Percentiles rank a stretch among this genome's conserved stretches.
phyloP scores from a whole-genome alignment of 2,797 vertebrate species.

The Pangasius mekongensis region DNA sequence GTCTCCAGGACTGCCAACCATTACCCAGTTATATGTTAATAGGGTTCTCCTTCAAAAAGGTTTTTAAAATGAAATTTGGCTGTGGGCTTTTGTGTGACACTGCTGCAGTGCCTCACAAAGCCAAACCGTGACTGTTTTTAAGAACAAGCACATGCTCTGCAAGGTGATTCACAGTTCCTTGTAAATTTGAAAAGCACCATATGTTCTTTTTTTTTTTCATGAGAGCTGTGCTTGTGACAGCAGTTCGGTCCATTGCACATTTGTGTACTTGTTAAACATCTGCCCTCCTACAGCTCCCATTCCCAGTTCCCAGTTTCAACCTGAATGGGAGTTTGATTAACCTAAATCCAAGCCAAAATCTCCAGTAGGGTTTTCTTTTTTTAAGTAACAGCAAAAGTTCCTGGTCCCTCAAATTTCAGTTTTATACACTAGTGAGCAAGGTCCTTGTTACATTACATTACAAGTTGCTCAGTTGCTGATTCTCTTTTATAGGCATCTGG shows the following conservation, averaged over 20 bases:
- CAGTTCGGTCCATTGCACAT: conserved; percentile 61
- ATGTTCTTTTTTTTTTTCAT: conserved; percentile 49
- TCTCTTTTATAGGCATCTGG: not conserved
- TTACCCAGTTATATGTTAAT: conserved; percentile 1
- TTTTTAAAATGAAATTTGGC: conserved; percentile 5
- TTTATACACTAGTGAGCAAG: not conserved
- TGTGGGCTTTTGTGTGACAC: not conserved
- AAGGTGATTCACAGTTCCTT: conserved; percentile 36
- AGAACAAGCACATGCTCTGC: conserved; percentile 8
- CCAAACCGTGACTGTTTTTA: conserved; percentile 23
- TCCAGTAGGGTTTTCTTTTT: not conserved
- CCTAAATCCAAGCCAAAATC: not conserved
- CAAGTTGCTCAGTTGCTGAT: conserved; percentile 1
- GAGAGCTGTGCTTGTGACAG: conserved; percentile 68
- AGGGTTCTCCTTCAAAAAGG: not conserved
- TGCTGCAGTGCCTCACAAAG: not conserved
- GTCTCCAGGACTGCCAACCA: not conserved
- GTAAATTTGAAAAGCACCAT: conserved; percentile 43
- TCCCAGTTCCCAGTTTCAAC: not conserved
- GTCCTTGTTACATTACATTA: not conserved
- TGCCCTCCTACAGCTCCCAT: conserved; percentile 57
- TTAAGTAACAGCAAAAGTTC: not conserved
- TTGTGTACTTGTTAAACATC: conserved; percentile 70
- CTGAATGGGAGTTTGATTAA: not conserved
- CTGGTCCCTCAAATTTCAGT: not conserved